Evolutionary conservation across 1,140 invertebrate species (phyloP).

Genomic region (Halesus radiatus): DNA sequence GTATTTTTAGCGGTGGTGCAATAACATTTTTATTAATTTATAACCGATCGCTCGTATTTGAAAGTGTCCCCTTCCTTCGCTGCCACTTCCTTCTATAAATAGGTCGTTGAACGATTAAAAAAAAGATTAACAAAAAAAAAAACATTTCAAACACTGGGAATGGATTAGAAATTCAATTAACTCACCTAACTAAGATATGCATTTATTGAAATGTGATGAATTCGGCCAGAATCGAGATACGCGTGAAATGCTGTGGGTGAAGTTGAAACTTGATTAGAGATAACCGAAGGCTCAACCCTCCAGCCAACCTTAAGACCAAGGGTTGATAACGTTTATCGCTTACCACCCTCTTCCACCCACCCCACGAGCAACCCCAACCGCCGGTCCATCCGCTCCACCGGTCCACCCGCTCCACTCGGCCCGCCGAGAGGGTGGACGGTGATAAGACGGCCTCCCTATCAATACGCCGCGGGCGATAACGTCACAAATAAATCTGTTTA

Average conservation of each 20-base stretch:
- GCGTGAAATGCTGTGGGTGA: constrained; percentile 18
- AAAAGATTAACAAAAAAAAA: too few relatives aligned
- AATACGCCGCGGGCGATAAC: constrained; percentile 45
- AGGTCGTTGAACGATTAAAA: too few relatives aligned
- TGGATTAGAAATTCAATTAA: neutral
- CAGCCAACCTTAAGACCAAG: constrained; percentile 38
- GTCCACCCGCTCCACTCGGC: neutral
- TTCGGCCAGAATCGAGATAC: constrained; percentile 3
- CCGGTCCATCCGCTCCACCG: neutral
- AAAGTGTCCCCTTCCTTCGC: too few relatives aligned
- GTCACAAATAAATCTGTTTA: constrained; percentile 52
- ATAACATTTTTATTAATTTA: too few relatives aligned
- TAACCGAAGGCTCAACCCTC: constrained; percentile 31
- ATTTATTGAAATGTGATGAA: constrained; percentile 19
- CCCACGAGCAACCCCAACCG: neutral
- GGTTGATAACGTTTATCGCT: constrained; percentile 54
- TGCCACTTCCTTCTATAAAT: too few relatives aligned
- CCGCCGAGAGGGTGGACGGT: neutral
- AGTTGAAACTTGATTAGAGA: constrained; percentile 30
- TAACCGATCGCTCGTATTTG: too few relatives aligned
- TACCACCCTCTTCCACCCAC: constrained; percentile 15
- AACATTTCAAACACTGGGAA: too few relatives aligned
- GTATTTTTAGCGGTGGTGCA: too few relatives aligned
- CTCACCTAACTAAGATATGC: neutral
- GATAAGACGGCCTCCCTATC: constrained; percentile 45